Evolutionary conservation across 1,140 invertebrate species (phyloP), one percentile per base, ranked within the genome.

Genomic region (Cepaea nemoralis): DNA sequence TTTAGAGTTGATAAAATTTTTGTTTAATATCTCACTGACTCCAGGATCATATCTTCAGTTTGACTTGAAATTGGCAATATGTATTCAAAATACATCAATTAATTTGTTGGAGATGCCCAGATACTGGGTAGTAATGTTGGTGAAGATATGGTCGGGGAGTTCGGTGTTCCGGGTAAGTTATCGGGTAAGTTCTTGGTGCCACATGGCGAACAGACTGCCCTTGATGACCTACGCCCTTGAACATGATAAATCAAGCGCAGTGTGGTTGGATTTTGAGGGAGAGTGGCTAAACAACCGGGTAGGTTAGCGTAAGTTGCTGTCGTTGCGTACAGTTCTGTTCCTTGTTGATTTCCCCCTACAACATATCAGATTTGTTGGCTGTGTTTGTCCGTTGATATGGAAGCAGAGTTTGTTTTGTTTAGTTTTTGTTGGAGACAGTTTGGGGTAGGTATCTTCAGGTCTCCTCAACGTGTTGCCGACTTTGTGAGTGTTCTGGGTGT

Each of bases 101-200:
- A 45, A 45, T 45, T 45, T 45, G 8, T 8, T 10, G 19, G 42
- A 45, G 19, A 45, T 45, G 42, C 19, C 42, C 8, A 45, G 19
- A 45, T 45, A 19, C 8, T 8, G 42, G 42, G 19, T 19, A 45
- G 42, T 19, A 45, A 45, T n/a, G 19, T 45, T 45, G 5, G 24
- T 39, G 50, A 77, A 63, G 55, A 59, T 77, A 45, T 55, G 55
- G 55, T 77, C 75, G 63, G 75, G 48, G 48, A 33, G 33, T 5
- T 63, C 50, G 35, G 48, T 35, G 59, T 59, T 77, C n/a, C 77
- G 77, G 77, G 77, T 77, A 77, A 77, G 75, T 77, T 77, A 66
- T 77, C 75, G 75, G 75, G 75, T 79, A 79, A 79, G 77, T 79
- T 69, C 66, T 31, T 59, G 77, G 77, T 79, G 75, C 75, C 75